phyloP scores from a whole-genome alignment of 2,113 vertebrate species.

The Syrrhaptes paradoxus region DNA sequence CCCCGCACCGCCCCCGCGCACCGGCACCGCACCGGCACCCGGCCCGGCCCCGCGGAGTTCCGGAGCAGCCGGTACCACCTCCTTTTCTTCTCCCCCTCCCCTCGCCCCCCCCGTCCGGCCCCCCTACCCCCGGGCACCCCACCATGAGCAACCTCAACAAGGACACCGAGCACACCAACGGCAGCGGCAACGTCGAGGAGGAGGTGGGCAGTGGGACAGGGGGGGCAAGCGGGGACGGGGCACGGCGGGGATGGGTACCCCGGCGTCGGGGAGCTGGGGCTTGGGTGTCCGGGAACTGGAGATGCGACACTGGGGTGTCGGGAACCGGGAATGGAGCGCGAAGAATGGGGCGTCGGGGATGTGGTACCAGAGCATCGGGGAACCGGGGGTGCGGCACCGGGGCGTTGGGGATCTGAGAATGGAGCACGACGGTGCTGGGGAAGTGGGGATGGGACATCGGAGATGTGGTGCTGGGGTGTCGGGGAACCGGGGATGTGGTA shows the following conservation, averaged over 20 bases:
- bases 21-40: too few relatives aligned
- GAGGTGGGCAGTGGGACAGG: constrained; percentile 49
- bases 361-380: background rate
- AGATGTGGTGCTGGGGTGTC: background rate
- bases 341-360: background rate
- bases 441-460: too few relatives aligned
- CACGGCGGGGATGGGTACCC: background rate
- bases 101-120: too few relatives aligned
- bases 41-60: too few relatives aligned
- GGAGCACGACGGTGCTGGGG: too few relatives aligned
- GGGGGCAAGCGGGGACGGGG: too few relatives aligned
- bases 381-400: background rate
- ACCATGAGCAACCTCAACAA: constrained; percentile 77
- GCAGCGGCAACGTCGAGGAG: constrained; percentile 65
- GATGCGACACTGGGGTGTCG: background rate
- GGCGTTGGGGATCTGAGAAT: background rate
- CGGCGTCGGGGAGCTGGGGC: too few relatives aligned
- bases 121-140: constrained; percentile 10
- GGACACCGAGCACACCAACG: constrained; percentile 72
- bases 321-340: background rate
- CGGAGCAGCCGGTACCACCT: too few relatives aligned
- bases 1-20: too few relatives aligned
- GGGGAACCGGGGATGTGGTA: background rate
- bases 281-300: background rate
- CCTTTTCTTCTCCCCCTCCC: too few relatives aligned